phyloP scores from a whole-genome alignment of 2,888 invertebrate genomes.

The Halictus ligatus region DNA sequence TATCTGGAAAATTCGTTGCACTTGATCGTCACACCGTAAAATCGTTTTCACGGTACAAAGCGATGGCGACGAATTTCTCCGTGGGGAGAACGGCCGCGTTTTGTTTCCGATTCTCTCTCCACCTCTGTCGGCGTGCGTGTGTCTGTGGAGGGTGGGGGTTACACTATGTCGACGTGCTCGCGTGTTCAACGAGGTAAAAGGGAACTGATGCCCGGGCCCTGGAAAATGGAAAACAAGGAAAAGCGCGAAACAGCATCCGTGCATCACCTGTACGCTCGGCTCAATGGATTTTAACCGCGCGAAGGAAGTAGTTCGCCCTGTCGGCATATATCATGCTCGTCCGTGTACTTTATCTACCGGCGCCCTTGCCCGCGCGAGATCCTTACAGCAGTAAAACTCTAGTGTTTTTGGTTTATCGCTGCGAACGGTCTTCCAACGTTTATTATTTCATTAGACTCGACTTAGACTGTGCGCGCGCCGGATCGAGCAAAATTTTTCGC shows the following conservation, averaged over 20 bases:
- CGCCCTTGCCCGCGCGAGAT: not conserved
- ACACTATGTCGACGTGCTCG: not conserved
- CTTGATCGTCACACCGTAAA: not conserved
- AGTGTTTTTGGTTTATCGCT: not conserved
- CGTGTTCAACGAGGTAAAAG: constrained; percentile 15
- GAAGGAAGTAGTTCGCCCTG: constrained; percentile 5
- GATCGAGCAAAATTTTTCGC: no score
- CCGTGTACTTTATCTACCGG: not conserved
- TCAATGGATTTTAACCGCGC: constrained; percentile 14
- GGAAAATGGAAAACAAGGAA: constrained; percentile 16
- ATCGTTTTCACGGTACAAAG: not conserved
- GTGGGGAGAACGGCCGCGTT: not conserved
- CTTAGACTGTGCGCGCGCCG: no score
- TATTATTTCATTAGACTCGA: not conserved
- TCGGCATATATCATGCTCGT: not conserved
- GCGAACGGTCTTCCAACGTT: not conserved
- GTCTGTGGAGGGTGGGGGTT: no score
- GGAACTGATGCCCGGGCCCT: constrained; percentile 10
- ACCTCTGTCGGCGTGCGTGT: not conserved
- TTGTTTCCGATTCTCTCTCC: not conserved
- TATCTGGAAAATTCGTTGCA: constrained; percentile 1
- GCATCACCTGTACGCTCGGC: constrained; percentile 3
- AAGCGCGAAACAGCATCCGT: constrained; percentile 21
- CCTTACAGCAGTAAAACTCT: not conserved
- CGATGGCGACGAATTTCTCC: not conserved